These are phyloP conservation scores for Rotaria sp. DNA, from an alignment of 2,888 invertebrate species.

Conservation along the genomic window DNA sequence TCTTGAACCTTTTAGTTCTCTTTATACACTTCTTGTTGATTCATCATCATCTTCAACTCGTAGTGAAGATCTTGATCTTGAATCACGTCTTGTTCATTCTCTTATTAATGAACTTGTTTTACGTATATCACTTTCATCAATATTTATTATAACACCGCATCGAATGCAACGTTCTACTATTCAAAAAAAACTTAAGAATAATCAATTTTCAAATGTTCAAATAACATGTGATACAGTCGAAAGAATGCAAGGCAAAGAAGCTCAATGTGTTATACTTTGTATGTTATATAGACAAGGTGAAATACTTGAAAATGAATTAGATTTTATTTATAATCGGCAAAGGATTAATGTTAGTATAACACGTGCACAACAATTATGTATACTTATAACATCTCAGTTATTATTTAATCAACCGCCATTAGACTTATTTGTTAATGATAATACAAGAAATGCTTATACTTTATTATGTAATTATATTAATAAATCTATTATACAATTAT, in stretches of 20 bases:
- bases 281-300: not conserved
- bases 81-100: not conserved
- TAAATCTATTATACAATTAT: not conserved
- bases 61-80: too few relatives aligned
- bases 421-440: not conserved
- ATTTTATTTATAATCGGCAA: not conserved
- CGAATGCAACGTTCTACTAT: not conserved
- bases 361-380: not conserved
- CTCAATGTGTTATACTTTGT: not conserved
- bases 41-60: not conserved
- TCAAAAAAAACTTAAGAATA: not conserved
- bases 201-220: not conserved
- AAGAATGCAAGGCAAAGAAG: too few relatives aligned
- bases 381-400: not conserved
- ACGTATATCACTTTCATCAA: not conserved
- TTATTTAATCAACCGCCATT: not conserved
- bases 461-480: not conserved
- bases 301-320: not conserved
- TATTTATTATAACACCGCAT: too few relatives aligned
- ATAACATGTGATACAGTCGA: not conserved
- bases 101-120: not conserved
- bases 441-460: conserved; percentile 6
- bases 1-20: not conserved
- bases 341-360: not conserved
- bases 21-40: not conserved